phyloP scores from a whole-genome alignment of 2,113 vertebrate species.

The Meles meles region DNA sequence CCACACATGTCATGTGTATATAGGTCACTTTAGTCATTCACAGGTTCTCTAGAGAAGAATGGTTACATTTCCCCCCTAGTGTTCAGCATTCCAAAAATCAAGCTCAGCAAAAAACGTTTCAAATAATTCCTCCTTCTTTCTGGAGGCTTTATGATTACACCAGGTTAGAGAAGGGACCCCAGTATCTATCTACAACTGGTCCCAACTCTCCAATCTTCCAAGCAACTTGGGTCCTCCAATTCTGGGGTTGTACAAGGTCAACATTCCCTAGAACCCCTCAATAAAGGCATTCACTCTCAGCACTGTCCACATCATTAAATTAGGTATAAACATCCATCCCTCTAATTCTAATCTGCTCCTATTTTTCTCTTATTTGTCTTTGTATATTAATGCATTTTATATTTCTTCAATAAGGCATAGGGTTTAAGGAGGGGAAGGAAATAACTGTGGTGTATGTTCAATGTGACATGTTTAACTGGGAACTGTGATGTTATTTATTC shows the following conservation, averaged over 20 bases:
- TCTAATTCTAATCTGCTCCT: not conserved
- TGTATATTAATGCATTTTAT: not conserved
- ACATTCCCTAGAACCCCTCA: not conserved
- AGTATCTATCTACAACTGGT: not conserved
- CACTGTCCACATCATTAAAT: not conserved
- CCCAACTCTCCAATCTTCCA: not conserved
- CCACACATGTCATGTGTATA: not conserved
- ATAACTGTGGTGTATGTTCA: not conserved
- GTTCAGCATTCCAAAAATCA: not conserved
- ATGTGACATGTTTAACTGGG: not conserved
- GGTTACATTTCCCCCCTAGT: not conserved
- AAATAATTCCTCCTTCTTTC: not conserved
- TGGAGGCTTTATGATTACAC: not conserved
- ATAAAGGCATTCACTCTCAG: not conserved
- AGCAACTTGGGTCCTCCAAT: not conserved
- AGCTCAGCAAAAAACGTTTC: not conserved
- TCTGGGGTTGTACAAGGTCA: not conserved
- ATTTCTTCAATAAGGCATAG: not conserved
- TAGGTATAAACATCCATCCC: not conserved
- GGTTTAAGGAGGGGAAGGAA: not conserved
- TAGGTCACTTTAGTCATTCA: not conserved
- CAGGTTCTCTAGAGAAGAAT: not conserved
- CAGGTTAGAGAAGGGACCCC: not conserved
- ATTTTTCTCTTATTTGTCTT: not conserved
- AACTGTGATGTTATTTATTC: not conserved